These are phyloP conservation scores for Gymnothorax javanicus DNA, from an alignment of 2,797 vertebrate species.

Conservation along the genomic window DNA sequence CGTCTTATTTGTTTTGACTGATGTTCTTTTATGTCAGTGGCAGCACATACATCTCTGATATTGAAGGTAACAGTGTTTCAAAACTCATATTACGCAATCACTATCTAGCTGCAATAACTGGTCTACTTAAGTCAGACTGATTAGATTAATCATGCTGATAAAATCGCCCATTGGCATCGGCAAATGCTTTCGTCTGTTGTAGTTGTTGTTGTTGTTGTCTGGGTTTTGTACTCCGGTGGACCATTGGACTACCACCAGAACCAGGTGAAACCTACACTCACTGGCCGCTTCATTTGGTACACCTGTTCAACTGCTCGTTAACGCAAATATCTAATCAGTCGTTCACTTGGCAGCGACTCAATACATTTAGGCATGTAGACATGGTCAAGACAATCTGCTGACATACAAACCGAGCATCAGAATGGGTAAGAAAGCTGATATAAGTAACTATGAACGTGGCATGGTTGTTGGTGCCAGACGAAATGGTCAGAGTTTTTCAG, in stretches of 20 bases:
- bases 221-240: background rate
- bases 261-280: slow-evolving; percentile 25
- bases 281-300: too few species aligned
- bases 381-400: too few species aligned
- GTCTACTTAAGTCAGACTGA: background rate
- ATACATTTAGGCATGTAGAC: too few species aligned
- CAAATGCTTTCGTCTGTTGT: slow-evolving; percentile 16
- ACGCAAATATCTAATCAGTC: too few species aligned
- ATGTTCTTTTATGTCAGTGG: background rate
- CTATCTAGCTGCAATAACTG: background rate
- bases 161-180: background rate
- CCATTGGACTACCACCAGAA: slow-evolving; percentile 13
- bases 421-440: too few species aligned
- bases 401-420: too few species aligned
- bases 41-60: background rate
- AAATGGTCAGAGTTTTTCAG: too few species aligned
- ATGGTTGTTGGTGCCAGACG: too few species aligned
- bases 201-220: background rate
- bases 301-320: too few species aligned
- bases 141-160: background rate
- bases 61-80: slow-evolving; percentile 1
- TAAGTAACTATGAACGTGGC: too few species aligned
- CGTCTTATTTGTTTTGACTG: background rate
- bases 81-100: background rate
- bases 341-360: too few species aligned